These are phyloP conservation scores for Drosophila mulleri DNA, from an alignment of 2,888 invertebrate genomes.

Conservation along the genomic window DNA sequence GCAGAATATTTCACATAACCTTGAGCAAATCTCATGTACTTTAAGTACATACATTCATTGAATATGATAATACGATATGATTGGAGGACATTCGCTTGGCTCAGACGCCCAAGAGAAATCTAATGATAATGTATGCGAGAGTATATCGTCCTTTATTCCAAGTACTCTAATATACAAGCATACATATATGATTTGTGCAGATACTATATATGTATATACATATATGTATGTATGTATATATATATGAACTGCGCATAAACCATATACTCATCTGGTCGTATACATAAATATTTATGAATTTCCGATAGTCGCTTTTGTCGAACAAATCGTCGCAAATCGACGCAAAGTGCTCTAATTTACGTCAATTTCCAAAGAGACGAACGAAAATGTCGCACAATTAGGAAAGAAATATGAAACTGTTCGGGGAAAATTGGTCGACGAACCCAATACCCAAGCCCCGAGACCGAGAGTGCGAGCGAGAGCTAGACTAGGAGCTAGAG, in stretches of 20 bases:
- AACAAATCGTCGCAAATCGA: conserved; percentile 75
- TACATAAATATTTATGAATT: conserved; percentile 75
- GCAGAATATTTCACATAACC: too few species aligned
- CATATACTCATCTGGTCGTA: conserved; percentile 41
- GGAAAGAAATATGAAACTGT: conserved; percentile 73
- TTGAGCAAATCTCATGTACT: too few species aligned
- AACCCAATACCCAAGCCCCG: conserved; percentile 13
- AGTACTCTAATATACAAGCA: background rate
- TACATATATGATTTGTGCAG: conserved; percentile 2
- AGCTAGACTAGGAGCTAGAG: background rate
- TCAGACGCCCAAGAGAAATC: background rate
- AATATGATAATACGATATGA: background rate
- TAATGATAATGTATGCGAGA: conserved; percentile 8
- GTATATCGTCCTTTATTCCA: background rate
- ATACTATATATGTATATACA: background rate
- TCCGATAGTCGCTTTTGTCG: conserved; percentile 59
- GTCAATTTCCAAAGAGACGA: conserved; percentile 68
- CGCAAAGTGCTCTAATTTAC: conserved; percentile 78
- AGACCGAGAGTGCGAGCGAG: too few species aligned
- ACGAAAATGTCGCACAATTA: conserved; percentile 70
- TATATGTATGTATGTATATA: too few species aligned
- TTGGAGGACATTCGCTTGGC: background rate
- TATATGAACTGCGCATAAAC: conserved; percentile 31
- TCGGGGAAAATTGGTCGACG: conserved; percentile 47
- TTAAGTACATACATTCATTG: too few species aligned